Evolutionary conservation across 2,113 vertebrate genomes (phyloP).

Genomic region (Rhinoderma darwinii): DNA sequence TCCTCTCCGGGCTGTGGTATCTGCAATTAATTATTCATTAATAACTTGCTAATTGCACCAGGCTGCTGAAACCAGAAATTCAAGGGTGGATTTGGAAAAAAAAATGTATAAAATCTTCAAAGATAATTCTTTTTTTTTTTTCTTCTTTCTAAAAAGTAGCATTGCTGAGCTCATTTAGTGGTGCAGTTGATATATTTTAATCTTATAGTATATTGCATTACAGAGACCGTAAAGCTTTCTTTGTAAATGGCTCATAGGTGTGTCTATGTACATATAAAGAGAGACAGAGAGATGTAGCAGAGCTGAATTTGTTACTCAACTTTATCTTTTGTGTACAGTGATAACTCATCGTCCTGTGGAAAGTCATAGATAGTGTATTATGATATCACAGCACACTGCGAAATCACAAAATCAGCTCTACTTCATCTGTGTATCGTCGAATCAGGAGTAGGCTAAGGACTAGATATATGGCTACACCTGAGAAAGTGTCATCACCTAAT

Average conservation of each 20-base stretch:
- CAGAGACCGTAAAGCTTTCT: background rate
- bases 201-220: background rate
- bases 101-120: conserved; percentile 24
- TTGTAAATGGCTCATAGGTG: background rate
- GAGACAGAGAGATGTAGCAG: background rate
- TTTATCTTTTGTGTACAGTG: too few species aligned
- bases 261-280: background rate
- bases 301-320: background rate
- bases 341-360: too few species aligned
- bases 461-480: too few species aligned
- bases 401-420: too few species aligned
- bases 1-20: conserved; percentile 94
- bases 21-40: conserved; percentile 99
- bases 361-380: too few species aligned
- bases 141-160: background rate
- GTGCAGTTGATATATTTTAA: background rate
- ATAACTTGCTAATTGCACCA: conserved; percentile 97
- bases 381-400: too few species aligned
- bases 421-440: too few species aligned
- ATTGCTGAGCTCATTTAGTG: conserved; percentile 13
- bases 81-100: conserved; percentile 39
- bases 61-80: conserved; percentile 51
- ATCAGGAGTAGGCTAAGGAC: too few species aligned
- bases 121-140: background rate
- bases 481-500: too few species aligned